phyloP scores from a whole-genome alignment of 2,888 invertebrate species.

The Agapetus fuscipes region DNA sequence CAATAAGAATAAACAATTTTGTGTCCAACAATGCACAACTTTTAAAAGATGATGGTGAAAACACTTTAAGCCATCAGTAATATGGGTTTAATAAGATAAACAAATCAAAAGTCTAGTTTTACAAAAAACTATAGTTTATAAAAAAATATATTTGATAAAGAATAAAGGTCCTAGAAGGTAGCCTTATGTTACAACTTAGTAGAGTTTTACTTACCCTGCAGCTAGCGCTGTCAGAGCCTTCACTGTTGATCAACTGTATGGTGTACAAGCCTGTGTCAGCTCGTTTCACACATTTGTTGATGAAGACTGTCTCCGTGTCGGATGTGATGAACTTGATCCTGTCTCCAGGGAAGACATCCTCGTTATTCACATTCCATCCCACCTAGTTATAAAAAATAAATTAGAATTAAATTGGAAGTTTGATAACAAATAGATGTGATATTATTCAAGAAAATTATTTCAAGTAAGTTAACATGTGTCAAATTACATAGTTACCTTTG shows the following conservation, averaged over 20 bases:
- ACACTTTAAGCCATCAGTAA: too few species aligned
- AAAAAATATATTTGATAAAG: too few species aligned
- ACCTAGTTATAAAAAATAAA: slow-evolving; percentile 32
- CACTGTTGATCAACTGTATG: slow-evolving; percentile 78
- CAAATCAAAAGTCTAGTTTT: too few species aligned
- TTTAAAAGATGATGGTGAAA: too few species aligned
- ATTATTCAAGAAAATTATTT: not conserved
- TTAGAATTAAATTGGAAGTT: too few species aligned
- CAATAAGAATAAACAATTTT: too few species aligned
- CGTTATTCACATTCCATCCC: slow-evolving; percentile 83
- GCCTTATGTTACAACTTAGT: too few species aligned
- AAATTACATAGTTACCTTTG: slow-evolving; percentile 70
- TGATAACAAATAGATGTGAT: not conserved
- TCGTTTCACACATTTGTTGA: slow-evolving; percentile 81
- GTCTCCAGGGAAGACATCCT: slow-evolving; percentile 68
- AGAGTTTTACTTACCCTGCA: slow-evolving; percentile 76
- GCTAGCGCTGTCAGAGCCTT: slow-evolving; percentile 85
- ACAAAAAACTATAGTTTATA: too few species aligned
- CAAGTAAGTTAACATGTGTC: too few species aligned
- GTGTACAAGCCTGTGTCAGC: slow-evolving; percentile 91
- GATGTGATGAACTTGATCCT: slow-evolving; percentile 82
- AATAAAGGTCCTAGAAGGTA: too few species aligned
- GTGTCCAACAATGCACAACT: too few species aligned
- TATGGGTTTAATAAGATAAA: too few species aligned
- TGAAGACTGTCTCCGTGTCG: slow-evolving; percentile 69